Base-by-base conservation (phyloP, 2,113 vertebrate species). In the Pterocles gutturalis region DNA sequence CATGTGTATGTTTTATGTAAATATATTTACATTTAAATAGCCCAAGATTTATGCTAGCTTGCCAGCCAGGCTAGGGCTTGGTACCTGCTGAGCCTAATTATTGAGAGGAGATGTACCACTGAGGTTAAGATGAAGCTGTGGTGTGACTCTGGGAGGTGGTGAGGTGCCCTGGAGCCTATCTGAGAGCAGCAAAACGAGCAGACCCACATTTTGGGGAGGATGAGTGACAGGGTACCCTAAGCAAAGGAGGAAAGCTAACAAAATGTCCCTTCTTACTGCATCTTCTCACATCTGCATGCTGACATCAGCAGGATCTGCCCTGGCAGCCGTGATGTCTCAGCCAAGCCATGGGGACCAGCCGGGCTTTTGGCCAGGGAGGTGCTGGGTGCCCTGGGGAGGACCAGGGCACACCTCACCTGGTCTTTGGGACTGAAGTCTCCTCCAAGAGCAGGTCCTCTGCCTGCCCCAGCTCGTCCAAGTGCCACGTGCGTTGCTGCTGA, bases 1-100 rank as follows among this genome's bases (percentile, higher is more conserved):
- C 99, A 99, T 76, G 99, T 99, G 99, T 99, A 98, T 98, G 99
- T 99, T 92, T 92, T 95, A 80, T 96, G 96, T 97, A 83, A 89
- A 90, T 97, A 87, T 73, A 86, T 95, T 92, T 97, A 64, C 80
- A 66, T 95, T 96, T 89, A 94, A 96, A 93, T 96, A 86, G 64
- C 60, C 66, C 46, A 26, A 92, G 75, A 82, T 92, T 87, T 91
- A 58, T 89, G 28, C 53, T 95, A 69, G 84, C 83, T 92, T 95
- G 69, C 73, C 70, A 88, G 54, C 73, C 38, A 75, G 62, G 13
- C n/a, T 92, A 62, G 38, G 48, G 51, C 49, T 62, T 78, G 48
- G 5, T 88, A 67, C 48, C 67, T 55, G 45, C 76, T 89, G 48
- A 90, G 45, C 36, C 65, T 85, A 69, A 89, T 94, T 89, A 57